Conservation (phyloP, 2,888 invertebrate genomes). For the Bellardia bayeri region DNA sequence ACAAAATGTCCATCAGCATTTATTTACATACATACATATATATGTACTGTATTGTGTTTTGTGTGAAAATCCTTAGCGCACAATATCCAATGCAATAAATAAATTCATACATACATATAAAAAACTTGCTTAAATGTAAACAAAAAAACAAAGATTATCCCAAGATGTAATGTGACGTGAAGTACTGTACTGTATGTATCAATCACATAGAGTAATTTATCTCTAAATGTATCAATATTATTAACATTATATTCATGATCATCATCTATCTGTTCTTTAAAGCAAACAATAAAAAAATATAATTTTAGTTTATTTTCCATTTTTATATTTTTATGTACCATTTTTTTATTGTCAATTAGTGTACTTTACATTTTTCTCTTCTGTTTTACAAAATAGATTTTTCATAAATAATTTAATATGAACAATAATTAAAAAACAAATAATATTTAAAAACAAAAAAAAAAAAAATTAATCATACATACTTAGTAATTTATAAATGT, state of each 20-base stretch:
- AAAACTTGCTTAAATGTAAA: constrained; percentile 47
- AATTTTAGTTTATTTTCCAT: constrained; percentile 49
- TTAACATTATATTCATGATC: constrained; percentile 26
- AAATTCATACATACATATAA: background rate
- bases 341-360: constrained; percentile 47
- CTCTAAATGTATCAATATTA: constrained; percentile 43
- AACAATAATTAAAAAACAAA: constrained; percentile 55
- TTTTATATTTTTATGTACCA: constrained; percentile 28
- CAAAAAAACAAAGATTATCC: background rate
- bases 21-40: background rate
- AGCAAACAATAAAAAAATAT: constrained; percentile 11
- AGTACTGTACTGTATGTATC: constrained; percentile 27
- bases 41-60: background rate
- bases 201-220: constrained; percentile 37
- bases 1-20: constrained; percentile 42
- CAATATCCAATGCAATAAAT: constrained; percentile 9
- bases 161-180: constrained; percentile 35
- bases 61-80: constrained; percentile 35
- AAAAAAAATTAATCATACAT: constrained; percentile 67
- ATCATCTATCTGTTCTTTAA: constrained; percentile 43
- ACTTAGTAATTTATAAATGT: constrained; percentile 68
- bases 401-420: constrained; percentile 64
- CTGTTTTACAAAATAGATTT: constrained; percentile 48
- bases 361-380: constrained; percentile 52
- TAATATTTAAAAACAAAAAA: constrained; percentile 15